These are phyloP conservation scores for Astropecten irregularis DNA, from an alignment of 53 echinoderm and acorn worm species.

Conservation along the genomic window DNA sequence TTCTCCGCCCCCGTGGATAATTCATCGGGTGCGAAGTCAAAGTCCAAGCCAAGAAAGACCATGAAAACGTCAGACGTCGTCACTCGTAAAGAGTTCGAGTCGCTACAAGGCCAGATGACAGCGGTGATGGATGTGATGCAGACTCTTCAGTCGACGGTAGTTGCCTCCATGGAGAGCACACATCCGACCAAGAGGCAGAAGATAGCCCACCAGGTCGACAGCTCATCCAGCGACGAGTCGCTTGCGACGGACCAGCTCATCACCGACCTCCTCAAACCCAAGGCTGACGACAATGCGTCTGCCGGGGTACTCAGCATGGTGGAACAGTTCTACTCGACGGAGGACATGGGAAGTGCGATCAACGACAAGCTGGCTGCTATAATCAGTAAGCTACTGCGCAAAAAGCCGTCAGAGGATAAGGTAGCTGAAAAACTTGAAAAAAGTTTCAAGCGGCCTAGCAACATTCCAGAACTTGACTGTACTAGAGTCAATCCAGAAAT, in stretches of 20 bases:
- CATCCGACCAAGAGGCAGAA: background rate
- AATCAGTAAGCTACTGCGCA: background rate
- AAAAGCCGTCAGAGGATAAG: background rate
- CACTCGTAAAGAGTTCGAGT: background rate
- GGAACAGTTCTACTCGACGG: background rate
- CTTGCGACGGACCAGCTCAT: background rate
- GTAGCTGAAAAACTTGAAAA: background rate
- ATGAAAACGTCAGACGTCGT: background rate
- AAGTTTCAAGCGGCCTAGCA: background rate
- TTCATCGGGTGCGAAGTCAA: background rate
- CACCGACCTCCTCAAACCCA: background rate
- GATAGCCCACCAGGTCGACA: background rate
- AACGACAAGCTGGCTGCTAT: background rate
- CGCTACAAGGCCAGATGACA: background rate
- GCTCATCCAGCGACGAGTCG: background rate
- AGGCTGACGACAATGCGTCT: background rate
- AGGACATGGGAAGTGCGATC: background rate
- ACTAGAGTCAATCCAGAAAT: slow-evolving; percentile 2
- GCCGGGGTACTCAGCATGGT: background rate
- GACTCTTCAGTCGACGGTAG: background rate
- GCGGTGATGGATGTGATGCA: background rate
- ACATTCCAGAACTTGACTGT: background rate
- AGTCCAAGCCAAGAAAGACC: background rate
- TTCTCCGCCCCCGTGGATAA: background rate
- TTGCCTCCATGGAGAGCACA: background rate